Conservation (phyloP, 2,113 vertebrate genomes). For the Ciconia maguari region DNA sequence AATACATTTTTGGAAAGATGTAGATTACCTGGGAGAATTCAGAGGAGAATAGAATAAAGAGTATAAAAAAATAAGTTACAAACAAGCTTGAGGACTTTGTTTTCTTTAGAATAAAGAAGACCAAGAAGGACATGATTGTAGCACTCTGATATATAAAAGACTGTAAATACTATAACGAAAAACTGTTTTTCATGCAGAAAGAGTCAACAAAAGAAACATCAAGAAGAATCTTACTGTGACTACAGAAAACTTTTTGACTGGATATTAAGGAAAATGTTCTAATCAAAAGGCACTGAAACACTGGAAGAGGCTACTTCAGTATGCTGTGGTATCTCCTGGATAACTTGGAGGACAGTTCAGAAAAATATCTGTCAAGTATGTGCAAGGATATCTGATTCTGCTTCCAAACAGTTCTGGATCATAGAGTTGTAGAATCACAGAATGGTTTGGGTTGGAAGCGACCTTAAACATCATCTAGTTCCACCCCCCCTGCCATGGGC, state of each 20-base stretch:
- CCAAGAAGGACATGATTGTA: not conserved
- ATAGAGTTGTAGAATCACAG: not conserved
- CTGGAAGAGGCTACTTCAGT: not conserved
- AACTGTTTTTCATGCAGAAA: not conserved
- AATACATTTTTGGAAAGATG: not conserved
- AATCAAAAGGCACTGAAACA: not conserved
- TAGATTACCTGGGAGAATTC: not conserved
- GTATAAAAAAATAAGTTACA: not conserved
- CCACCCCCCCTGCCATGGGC: fast-evolving
- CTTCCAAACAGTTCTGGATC: not conserved
- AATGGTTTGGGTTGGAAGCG: not conserved
- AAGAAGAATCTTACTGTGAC: not conserved
- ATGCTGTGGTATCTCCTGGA: not conserved
- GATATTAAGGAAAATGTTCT: not conserved
- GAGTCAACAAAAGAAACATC: not conserved
- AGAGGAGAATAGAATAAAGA: not conserved
- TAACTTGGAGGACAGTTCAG: not conserved
- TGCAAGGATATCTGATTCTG: not conserved
- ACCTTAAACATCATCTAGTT: fast-evolving
- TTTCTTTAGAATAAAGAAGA: not conserved
- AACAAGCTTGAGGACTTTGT: not conserved
- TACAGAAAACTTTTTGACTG: not conserved
- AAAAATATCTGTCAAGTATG: not conserved
- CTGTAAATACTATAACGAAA: not conserved
- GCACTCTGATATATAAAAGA: not conserved